Evolutionary conservation across 1,140 invertebrate species (phyloP).

Genomic region (Hirudo medicinalis): DNA sequence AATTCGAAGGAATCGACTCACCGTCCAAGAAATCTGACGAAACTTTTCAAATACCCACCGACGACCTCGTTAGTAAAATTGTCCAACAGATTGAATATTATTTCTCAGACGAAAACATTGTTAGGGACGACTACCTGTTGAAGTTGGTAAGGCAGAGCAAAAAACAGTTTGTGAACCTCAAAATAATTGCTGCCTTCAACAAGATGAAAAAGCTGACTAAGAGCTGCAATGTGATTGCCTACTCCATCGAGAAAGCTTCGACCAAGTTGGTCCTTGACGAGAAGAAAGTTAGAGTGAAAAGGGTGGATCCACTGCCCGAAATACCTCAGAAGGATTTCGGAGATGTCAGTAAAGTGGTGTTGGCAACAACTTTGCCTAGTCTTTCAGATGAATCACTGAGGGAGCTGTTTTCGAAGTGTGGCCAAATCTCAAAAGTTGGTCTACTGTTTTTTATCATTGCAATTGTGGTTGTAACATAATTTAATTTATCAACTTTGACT

Average conservation of each 20-base stretch:
- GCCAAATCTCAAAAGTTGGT: conserved; percentile 23
- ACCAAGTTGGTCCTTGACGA: conserved; percentile 12
- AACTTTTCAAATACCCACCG: conserved; percentile 3
- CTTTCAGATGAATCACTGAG: conserved; percentile 21
- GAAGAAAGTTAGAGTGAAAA: not conserved
- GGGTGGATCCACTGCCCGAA: conserved; percentile 15
- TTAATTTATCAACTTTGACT: not conserved
- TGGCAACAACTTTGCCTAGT: conserved; percentile 23
- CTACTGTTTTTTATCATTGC: conserved; percentile 18
- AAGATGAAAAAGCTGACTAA: conserved; percentile 18
- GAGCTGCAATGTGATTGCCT: conserved; percentile 6
- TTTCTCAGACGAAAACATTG: conserved; percentile 18
- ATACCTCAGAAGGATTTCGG: not conserved
- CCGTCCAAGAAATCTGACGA: not conserved
- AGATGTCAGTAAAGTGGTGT: conserved; percentile 11
- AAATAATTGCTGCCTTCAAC: conserved; percentile 11
- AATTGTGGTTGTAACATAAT: not conserved
- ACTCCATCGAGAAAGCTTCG: not conserved
- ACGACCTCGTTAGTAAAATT: conserved; percentile 11
- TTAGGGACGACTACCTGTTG: conserved; percentile 14
- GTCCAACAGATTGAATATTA: conserved; percentile 18
- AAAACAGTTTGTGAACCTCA: conserved; percentile 13
- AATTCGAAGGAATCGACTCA: not conserved
- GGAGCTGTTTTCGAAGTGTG: conserved; percentile 25
- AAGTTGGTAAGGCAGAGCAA: conserved; percentile 13